Percentiles rank a stretch among this genome's conserved stretches.
Conservation (phyloP, 2,888 invertebrate genomes). For the Heliconius ethilla region DNA sequence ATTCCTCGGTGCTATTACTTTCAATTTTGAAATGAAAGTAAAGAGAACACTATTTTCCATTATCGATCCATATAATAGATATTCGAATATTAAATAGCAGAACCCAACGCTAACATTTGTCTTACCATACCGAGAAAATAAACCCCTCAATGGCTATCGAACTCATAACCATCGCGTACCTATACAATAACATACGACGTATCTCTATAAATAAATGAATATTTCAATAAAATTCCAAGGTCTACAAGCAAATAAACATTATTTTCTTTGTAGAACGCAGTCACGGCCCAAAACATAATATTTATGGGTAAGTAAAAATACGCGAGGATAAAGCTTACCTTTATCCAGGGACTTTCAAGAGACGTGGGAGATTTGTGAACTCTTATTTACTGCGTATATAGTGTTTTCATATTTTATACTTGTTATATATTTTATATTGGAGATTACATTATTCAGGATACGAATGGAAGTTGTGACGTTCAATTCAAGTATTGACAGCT, state of each 20-base stretch:
- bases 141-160: neutral
- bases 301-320: conserved; percentile 14
- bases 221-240: neutral
- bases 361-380: neutral
- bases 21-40: no score
- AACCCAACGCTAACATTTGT: no score
- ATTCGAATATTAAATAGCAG: no score
- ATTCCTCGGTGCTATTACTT: no score
- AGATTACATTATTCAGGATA: neutral
- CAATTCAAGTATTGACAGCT: neutral
- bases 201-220: neutral
- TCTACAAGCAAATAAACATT: neutral
- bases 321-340: conserved; percentile 9
- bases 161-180: neutral
- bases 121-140: no score
- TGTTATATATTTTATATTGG: neutral
- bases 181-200: neutral
- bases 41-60: no score
- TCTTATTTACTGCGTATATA: neutral
- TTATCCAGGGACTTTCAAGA: neutral
- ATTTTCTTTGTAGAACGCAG: neutral
- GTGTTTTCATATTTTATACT: neutral
- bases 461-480: neutral
- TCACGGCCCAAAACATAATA: conserved; percentile 13
- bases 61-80: no score